Evolutionary conservation across 2,113 vertebrate species (phyloP).

Genomic region (Acanthisitta chloris): DNA sequence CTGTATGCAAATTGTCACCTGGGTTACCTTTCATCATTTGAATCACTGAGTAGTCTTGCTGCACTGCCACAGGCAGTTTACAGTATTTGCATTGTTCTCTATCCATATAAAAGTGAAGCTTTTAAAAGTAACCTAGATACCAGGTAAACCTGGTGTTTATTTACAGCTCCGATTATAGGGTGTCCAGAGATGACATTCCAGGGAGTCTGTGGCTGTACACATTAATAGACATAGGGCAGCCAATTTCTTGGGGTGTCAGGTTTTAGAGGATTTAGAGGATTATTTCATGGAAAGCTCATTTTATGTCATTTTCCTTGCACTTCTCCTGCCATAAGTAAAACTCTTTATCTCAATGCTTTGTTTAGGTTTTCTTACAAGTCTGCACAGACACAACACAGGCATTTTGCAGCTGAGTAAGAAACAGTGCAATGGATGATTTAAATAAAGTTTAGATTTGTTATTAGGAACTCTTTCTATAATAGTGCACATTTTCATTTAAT

Average conservation of each 20-base stretch:
- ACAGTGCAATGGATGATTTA: background rate
- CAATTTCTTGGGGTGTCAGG: background rate
- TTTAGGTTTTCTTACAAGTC: rapidly evolving
- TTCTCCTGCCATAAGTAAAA: rapidly evolving
- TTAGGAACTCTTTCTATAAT: background rate
- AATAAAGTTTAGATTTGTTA: rapidly evolving
- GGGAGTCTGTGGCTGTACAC: background rate
- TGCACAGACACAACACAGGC: rapidly evolving
- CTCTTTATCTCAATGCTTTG: background rate
- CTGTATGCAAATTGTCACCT: background rate
- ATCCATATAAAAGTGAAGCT: background rate
- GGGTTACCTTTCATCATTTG: background rate
- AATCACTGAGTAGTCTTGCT: background rate
- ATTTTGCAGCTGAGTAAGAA: rapidly evolving
- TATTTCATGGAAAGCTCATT: rapidly evolving
- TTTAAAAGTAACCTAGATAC: slow-evolving; percentile 6
- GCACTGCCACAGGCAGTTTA: background rate
- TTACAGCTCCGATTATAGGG: background rate
- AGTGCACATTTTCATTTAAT: background rate
- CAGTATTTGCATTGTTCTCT: slow-evolving; percentile 12
- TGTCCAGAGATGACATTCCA: background rate
- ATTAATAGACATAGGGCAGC: background rate
- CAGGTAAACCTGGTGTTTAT: background rate
- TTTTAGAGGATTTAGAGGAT: background rate
- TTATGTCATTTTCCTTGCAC: background rate